Percentiles rank a stretch among this genome's conserved stretches.
phyloP scores from a whole-genome alignment of 2,113 vertebrate species.

The Gambusia holbrooki region DNA sequence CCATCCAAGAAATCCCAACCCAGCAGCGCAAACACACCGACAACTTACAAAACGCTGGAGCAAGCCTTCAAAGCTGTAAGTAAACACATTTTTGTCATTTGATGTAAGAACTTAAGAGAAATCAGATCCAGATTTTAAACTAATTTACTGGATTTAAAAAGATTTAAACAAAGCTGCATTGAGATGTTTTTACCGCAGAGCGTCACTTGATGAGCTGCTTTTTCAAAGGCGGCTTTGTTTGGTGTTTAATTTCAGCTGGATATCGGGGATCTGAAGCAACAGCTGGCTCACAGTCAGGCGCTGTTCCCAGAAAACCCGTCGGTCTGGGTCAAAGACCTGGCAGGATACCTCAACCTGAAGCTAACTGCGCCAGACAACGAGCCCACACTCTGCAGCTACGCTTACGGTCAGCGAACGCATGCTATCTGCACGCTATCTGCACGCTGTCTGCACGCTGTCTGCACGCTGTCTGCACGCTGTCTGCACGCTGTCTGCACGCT shows the following conservation, averaged over 20 bases:
- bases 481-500: not conserved
- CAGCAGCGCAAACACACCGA: conserved; percentile 29
- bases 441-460: not conserved
- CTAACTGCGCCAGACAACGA: conserved; percentile 85
- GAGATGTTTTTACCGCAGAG: not conserved
- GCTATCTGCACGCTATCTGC: not conserved
- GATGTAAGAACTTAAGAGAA: not conserved
- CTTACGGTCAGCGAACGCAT: conserved; percentile 82
- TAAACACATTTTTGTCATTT: conserved; percentile 27
- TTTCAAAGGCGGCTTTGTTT: conserved; percentile 32
- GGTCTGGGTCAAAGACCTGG: conserved; percentile 96
- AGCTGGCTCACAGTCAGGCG: conserved; percentile 87
- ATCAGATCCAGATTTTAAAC: not conserved
- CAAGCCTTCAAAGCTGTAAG: conserved; percentile 91
- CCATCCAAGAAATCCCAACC: conserved; percentile 70
- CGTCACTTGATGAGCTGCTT: conserved; percentile 51
- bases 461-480: not conserved
- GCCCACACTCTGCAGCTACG: conserved; percentile 88
- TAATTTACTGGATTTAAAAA: not conserved
- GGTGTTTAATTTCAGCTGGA: conserved; percentile 78
- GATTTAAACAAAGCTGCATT: conserved; percentile 18
- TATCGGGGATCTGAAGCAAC: conserved; percentile 86
- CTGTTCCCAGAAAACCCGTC: conserved; percentile 92
- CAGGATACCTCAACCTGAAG: conserved; percentile 94
- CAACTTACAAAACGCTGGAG: conserved; percentile 83